Evolutionary conservation across 2,113 vertebrate species (phyloP).

Genomic region (Zeus faber): DNA sequence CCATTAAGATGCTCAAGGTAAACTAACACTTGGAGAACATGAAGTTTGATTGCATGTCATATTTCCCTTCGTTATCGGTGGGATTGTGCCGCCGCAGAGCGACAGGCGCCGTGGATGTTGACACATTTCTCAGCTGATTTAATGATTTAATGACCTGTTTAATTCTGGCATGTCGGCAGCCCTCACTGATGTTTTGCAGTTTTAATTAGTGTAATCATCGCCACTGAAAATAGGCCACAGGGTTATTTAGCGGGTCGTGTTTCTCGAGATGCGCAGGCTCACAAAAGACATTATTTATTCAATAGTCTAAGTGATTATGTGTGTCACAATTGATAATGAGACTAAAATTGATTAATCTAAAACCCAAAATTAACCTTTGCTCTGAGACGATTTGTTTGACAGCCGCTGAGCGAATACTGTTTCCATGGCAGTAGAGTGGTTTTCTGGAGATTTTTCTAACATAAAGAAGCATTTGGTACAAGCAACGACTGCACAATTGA

Average conservation of each 20-base stretch:
- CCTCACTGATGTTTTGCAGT: slow-evolving; percentile 68
- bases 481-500: no score
- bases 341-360: slow-evolving; percentile 63
- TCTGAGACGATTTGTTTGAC: slow-evolving; percentile 63
- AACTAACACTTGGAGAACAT: no score
- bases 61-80: slow-evolving; percentile 10
- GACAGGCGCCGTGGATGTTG: slow-evolving; percentile 56
- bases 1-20: no score
- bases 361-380: slow-evolving; percentile 61
- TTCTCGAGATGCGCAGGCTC: slow-evolving; percentile 76
- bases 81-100: no score
- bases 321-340: slow-evolving; percentile 73
- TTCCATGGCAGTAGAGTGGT: slow-evolving; percentile 12
- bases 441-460: background rate
- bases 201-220: slow-evolving; percentile 75
- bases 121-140: slow-evolving; percentile 53
- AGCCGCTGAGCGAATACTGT: slow-evolving; percentile 53
- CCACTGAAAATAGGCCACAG: slow-evolving; percentile 69
- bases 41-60: no score
- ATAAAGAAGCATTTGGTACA: background rate
- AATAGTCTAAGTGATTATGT: slow-evolving; percentile 65
- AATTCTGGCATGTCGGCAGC: slow-evolving; percentile 58
- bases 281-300: slow-evolving; percentile 72
- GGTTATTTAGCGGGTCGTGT: slow-evolving; percentile 72
- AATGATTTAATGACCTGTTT: slow-evolving; percentile 73